These are phyloP conservation scores for Anodontia alba DNA, from an alignment of 2,888 invertebrate species.

Conservation along the genomic window DNA sequence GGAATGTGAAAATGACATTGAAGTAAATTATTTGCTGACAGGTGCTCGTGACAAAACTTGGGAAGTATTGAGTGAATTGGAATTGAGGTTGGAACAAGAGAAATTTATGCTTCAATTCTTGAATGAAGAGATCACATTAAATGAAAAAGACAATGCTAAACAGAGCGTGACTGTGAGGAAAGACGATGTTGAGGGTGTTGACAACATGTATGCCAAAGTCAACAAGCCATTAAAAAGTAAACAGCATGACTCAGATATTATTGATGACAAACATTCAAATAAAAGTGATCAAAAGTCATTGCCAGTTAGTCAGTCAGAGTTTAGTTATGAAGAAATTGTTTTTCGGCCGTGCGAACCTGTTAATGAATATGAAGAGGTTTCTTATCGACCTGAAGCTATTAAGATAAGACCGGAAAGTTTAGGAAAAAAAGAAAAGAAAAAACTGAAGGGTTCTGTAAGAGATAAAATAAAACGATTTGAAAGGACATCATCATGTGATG, in stretches of 20 bases:
- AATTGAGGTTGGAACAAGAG: constrained; percentile 35
- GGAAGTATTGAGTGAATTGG: constrained; percentile 33
- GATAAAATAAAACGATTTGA: constrained; percentile 55
- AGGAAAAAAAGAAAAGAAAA: constrained; percentile 12
- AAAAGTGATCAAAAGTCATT: not conserved
- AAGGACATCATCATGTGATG: constrained; percentile 19
- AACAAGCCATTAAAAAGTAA: constrained; percentile 49
- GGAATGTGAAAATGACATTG: constrained; percentile 49
- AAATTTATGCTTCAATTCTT: constrained; percentile 44
- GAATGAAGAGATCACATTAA: constrained; percentile 23
- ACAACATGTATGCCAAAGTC: constrained; percentile 52
- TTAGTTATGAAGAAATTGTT: constrained; percentile 46
- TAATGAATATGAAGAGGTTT: not conserved
- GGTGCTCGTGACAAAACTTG: constrained; percentile 29
- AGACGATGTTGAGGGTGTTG: not conserved
- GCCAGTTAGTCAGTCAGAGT: not conserved
- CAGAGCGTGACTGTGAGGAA: not conserved
- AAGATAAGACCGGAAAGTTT: constrained; percentile 4
- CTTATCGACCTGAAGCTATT: not conserved
- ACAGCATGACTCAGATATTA: constrained; percentile 21
- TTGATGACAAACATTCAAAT: constrained; percentile 1
- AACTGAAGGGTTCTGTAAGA: constrained; percentile 33
- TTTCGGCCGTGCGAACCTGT: not conserved
- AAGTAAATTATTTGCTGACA: constrained; percentile 34
- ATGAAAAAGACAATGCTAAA: not conserved